phyloP scores from a whole-genome alignment of 2,888 invertebrate genomes.

The Aplocera efformata region DNA sequence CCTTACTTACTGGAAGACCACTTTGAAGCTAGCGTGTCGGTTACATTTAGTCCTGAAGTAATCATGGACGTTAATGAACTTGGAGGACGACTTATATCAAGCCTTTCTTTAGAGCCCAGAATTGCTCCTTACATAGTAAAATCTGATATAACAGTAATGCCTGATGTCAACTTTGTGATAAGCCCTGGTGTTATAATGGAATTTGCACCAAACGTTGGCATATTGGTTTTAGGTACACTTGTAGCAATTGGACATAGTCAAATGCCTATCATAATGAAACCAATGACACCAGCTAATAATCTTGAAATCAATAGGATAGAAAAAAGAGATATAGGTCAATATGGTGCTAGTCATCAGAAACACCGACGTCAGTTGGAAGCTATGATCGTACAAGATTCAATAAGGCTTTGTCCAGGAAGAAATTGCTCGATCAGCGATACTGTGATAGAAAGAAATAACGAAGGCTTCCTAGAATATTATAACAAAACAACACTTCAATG shows the following conservation, averaged over 20 bases:
- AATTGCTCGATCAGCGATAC: constrained; percentile 83
- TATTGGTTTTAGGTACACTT: constrained; percentile 94
- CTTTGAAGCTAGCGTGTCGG: constrained; percentile 88
- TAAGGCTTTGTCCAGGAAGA: constrained; percentile 88
- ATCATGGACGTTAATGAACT: constrained; percentile 83
- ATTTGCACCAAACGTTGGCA: constrained; percentile 97
- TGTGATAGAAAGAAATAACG: constrained; percentile 74
- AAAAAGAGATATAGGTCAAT: constrained; percentile 62
- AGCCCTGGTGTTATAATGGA: constrained; percentile 94
- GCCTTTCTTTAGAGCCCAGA: constrained; percentile 83
- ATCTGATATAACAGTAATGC: constrained; percentile 98
- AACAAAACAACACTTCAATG: constrained; percentile 97
- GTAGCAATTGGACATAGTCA: constrained; percentile 89
- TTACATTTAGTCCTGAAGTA: constrained; percentile 81
- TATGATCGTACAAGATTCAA: constrained; percentile 80
- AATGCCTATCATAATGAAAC: constrained; percentile 89
- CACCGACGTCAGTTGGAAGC: constrained; percentile 79
- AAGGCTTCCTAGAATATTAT: constrained; percentile 97
- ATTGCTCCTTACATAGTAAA: constrained; percentile 88
- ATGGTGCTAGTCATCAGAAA: constrained; percentile 54
- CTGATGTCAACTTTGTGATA: constrained; percentile 91
- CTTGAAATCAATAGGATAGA: constrained; percentile 57
- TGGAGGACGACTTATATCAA: constrained; percentile 87
- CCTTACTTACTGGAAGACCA: constrained; percentile 91
- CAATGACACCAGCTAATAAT: constrained; percentile 63